Conservation (phyloP, 2,797 vertebrate genomes). For the Clarias laeviceps region DNA sequence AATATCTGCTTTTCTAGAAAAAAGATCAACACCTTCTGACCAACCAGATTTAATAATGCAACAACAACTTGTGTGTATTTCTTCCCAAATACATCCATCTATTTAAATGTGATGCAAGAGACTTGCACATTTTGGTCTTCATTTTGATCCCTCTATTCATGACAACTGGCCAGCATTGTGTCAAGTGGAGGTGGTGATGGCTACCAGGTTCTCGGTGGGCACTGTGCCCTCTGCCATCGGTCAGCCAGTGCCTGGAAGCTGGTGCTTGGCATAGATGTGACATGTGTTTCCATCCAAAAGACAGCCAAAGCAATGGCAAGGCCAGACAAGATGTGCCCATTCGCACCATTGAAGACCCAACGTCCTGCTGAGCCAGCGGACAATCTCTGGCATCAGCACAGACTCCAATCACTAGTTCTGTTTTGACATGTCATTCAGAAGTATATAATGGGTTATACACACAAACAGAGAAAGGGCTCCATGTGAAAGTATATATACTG, state of each 20-base stretch:
- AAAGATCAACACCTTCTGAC: neutral
- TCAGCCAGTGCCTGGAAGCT: constrained; percentile 67
- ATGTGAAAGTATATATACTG: constrained; percentile 32
- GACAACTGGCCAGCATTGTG: constrained; percentile 12
- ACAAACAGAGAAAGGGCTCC: constrained; percentile 9
- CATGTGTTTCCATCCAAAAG: constrained; percentile 77
- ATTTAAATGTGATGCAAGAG: neutral
- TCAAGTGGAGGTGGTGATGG: constrained; percentile 59
- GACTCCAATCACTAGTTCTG: constrained; percentile 70
- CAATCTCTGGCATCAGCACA: constrained; percentile 71
- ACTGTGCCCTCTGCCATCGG: constrained; percentile 59
- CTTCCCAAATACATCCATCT: neutral
- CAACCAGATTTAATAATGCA: neutral
- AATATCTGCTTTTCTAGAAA: neutral
- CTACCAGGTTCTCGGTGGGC: constrained; percentile 68
- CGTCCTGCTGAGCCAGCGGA: constrained; percentile 75
- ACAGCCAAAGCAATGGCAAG: constrained; percentile 66
- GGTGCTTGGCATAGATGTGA: constrained; percentile 76
- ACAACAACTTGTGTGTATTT: neutral
- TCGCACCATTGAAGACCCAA: constrained; percentile 70
- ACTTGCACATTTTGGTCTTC: neutral
- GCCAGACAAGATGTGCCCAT: constrained; percentile 78
- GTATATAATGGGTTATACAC: constrained; percentile 42
- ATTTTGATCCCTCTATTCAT: constrained; percentile 1
- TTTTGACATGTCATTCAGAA: constrained; percentile 73